Evolutionary conservation across 2,888 invertebrate genomes (phyloP).

Genomic region (Lasioglossum villosulum): DNA sequence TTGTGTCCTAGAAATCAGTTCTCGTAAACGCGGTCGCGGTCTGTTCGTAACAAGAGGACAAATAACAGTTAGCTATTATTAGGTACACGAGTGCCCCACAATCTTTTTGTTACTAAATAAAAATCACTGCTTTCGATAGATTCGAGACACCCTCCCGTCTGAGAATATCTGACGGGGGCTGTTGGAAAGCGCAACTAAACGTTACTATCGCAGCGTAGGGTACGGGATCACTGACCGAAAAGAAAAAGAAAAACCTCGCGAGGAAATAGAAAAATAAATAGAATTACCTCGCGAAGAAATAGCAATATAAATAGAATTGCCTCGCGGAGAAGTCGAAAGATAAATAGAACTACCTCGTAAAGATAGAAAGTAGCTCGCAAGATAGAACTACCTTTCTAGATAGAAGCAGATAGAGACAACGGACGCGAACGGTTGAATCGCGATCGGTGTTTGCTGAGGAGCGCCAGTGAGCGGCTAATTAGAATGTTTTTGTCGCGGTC

Average conservation of each 20-base stretch:
- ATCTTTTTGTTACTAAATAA: not conserved
- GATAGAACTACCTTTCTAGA: not conserved
- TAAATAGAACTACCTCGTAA: no score
- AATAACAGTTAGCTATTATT: conserved; percentile 1
- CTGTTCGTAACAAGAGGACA: not conserved
- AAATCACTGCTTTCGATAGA: conserved; percentile 10
- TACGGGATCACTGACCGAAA: not conserved
- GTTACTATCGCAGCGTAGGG: not conserved
- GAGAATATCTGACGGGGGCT: conserved; percentile 6
- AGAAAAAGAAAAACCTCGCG: not conserved
- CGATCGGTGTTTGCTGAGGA: not conserved
- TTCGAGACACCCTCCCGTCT: conserved; percentile 14
- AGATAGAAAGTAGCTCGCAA: not conserved
- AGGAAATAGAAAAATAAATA: not conserved
- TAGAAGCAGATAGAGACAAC: not conserved
- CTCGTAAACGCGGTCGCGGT: not conserved
- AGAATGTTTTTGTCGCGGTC: conserved; percentile 7
- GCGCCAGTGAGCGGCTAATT: not conserved
- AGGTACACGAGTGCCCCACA: not conserved
- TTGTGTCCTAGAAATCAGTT: not conserved
- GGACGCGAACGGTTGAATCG: not conserved
- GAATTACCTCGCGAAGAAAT: no score
- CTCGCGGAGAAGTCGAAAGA: no score
- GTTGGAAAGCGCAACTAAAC: conserved; percentile 1
- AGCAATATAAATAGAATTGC: not conserved